These are phyloP conservation scores for Troilus luridus DNA, from an alignment of 2,888 invertebrate genomes.

Conservation along the genomic window DNA sequence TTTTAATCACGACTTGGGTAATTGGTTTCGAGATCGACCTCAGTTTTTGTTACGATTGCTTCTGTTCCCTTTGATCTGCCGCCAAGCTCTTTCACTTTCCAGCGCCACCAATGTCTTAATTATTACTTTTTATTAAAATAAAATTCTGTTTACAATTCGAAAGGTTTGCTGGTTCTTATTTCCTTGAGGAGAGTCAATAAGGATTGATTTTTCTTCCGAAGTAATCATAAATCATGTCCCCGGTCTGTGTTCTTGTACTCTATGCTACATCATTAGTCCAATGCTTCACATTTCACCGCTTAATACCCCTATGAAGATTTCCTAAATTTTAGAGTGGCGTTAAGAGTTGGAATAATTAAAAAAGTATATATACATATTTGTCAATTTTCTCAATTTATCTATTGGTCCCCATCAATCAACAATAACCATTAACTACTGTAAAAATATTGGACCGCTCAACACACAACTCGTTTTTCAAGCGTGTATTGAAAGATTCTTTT, in stretches of 20 bases:
- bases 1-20: conserved; percentile 1
- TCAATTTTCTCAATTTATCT: too few relatives aligned
- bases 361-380: too few relatives aligned
- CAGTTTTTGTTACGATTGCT: conserved; percentile 19
- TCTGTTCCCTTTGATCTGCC: conserved; percentile 23
- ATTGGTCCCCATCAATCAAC: too few relatives aligned
- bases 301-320: too few relatives aligned
- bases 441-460: too few relatives aligned
- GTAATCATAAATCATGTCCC: not conserved
- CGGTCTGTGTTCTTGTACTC: not conserved
- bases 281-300: too few relatives aligned
- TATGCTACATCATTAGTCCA: too few relatives aligned
- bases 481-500: too few relatives aligned
- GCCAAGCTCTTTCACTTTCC: not conserved
- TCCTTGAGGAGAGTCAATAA: not conserved
- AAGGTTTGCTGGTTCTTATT: not conserved
- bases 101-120: conserved; percentile 18
- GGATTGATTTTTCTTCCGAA: not conserved
- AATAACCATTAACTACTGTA: too few relatives aligned
- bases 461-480: too few relatives aligned
- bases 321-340: too few relatives aligned
- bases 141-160: not conserved
- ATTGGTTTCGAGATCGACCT: not conserved
- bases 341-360: too few relatives aligned
- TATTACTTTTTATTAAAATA: conserved; percentile 21